Base-by-base conservation (phyloP, 2,888 invertebrate genomes). In the Gasteruption jaculator region DNA sequence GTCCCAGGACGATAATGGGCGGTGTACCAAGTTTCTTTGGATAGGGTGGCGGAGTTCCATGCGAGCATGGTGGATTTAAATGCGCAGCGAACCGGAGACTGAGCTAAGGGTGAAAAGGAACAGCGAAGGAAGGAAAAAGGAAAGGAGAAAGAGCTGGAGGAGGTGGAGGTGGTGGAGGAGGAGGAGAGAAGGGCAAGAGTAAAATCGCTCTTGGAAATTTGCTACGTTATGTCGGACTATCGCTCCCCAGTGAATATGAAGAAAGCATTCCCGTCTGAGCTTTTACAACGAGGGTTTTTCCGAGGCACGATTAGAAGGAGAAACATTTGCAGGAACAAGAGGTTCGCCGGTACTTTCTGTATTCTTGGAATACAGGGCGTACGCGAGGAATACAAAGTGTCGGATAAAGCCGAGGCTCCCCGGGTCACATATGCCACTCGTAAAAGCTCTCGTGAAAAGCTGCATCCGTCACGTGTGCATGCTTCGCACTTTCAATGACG, bases 41-140 rank as follows among this genome's bases (percentile, higher is more conserved):
- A 10, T 11, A 12, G 41, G 43, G 32, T 26, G 36, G 53, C 50
- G 52, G 43, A n/a, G n/a, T n/a, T n/a, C n/a, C n/a, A n/a, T n/a
- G n/a, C n/a, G n/a, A n/a, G n/a, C n/a, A n/a, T n/a, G 50, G 52
- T 61, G 61, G 67, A 68, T 68, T 68, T 63, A 65, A 68, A 68
- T 68, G 68, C 61, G 61, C 61, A 57, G 52, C 54, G 60, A 54
- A 58, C 57, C 61, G 57, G 54, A 46, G 31, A 18, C 50, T 38
- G 39, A 39, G 32, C 8, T 15, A 39, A 20, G 35, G 39, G 33
- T 20, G 48, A 38, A 27, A 21, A 18, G 35, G 14, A n/a, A n/a
- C n/a, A n/a, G n/a, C n/a, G n/a, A 10, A 16, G 27, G 41, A 38
- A 39, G 34, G 27, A 21, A 22, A 16, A 22, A 25, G 33, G 14